Percentiles rank a stretch among this genome's conserved stretches.
Conservation (phyloP, 2,888 invertebrate genomes). For the Ornithoptera priamus region DNA sequence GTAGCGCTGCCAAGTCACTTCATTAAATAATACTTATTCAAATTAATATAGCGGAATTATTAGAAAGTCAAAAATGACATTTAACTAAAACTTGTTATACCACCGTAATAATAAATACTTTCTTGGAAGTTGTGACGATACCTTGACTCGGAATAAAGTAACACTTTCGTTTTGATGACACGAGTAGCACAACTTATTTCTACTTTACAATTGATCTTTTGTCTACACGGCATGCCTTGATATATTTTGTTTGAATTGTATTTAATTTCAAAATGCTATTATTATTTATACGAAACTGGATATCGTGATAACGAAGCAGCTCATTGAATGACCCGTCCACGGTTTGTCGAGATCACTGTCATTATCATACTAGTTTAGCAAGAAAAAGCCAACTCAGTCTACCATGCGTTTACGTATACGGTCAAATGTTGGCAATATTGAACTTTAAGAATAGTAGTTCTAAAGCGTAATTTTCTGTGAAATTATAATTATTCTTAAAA, state of each 20-base stretch:
- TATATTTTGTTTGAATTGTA: constrained; percentile 3
- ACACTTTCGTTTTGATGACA: constrained; percentile 1
- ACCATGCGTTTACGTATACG: constrained; percentile 5
- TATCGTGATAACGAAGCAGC: constrained; percentile 33
- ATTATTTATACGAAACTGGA: constrained; percentile 26
- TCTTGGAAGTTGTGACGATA: constrained; percentile 1
- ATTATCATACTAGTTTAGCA: constrained; percentile 45
- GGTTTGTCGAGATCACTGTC: constrained; percentile 39
- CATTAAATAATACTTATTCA: background rate
- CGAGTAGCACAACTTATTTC: background rate
- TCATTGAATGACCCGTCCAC: constrained; percentile 37
- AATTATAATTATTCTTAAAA: constrained; percentile 3
- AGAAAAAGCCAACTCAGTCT: constrained; percentile 37
- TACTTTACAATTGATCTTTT: background rate
- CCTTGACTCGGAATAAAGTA: background rate
- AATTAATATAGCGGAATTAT: background rate
- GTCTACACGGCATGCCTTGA: constrained; percentile 10
- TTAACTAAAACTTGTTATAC: constrained; percentile 6
- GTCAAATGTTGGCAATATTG: constrained; percentile 6
- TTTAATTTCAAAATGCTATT: constrained; percentile 13
- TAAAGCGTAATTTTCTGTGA: constrained; percentile 6
- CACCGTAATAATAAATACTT: constrained; percentile 1
- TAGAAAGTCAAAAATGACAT: constrained; percentile 2
- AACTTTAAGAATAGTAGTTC: background rate
- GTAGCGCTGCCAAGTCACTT: background rate